Evolutionary conservation across 37 sponge, comb jelly and placozoan genomes (phyloP), one percentile per base, ranked within the genome.

Genomic region (Crambe crambe): DNA sequence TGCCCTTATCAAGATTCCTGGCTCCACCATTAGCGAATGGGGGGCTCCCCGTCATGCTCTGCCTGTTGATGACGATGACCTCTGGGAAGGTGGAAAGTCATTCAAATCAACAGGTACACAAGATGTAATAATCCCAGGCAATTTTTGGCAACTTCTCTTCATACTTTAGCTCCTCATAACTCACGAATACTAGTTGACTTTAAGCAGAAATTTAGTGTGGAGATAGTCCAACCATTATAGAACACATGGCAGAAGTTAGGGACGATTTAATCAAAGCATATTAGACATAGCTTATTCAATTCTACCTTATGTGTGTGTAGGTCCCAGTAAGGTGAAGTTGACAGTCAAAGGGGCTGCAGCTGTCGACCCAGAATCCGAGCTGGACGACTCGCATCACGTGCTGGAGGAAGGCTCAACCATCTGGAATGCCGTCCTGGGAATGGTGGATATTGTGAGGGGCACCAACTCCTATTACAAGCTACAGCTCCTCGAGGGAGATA

Each of bases 401-500:
- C 73, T 76, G 39, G 90, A 94, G 81, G 75, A 63, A 38, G 58
- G 68, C n/a, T 87, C 86, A 58, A 69, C 37, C 5, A 63, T 85
- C 38, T 98, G 89, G 89, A 96, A 86, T 66, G 99, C 97, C 25
- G 99, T 96, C 3, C 91, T 98, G 17, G 97, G 97, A n/a, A 32
- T 94, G 75, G 99, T 96, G 60, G 97, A 98, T 71, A 85, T 98
- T 36, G 63, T 42, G 36, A 65, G 85, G 29, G 99, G 99, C 6
- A 87, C 90, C 27, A 98, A 98, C 82, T 96, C 99, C 41, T 98
- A 94, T 85, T 98, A 98, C 80, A 98, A 98, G 78, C 84, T 98
- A 58, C 99, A 98, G 78, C 60, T 96, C 30, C 78, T 98, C 63
- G 93, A 94, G 73, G 47, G 76, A 57, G 99, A 96, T 57, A 12